These are phyloP conservation scores for Syrmaticus mikado DNA, from an alignment of 2,113 vertebrate genomes.

Conservation along the genomic window DNA sequence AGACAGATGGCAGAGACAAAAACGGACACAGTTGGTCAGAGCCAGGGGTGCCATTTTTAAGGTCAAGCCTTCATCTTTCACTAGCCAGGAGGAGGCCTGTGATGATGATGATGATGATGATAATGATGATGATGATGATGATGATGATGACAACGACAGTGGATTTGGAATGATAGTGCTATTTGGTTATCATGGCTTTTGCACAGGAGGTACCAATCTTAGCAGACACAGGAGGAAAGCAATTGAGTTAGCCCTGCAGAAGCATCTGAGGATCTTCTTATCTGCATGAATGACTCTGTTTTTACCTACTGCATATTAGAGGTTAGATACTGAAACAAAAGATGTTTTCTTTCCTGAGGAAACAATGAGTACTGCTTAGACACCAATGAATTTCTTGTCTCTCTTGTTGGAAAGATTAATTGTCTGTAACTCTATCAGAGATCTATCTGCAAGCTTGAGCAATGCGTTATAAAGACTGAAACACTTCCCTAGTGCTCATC, in stretches of 20 bases:
- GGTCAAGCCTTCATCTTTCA: conserved; percentile 48
- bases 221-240: conserved; percentile 54
- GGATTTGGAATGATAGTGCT: conserved; percentile 34
- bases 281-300: conserved; percentile 47
- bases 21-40: conserved; percentile 20
- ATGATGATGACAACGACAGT: conserved; percentile 56
- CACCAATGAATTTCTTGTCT: not conserved
- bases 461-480: not conserved
- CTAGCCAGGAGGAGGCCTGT: conserved; percentile 43
- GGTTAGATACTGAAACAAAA: not conserved
- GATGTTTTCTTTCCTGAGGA: not conserved
- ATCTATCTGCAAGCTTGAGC: not conserved
- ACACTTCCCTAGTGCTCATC: not conserved
- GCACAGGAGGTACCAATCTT: conserved; percentile 56
- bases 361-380: not conserved
- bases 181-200: conserved; percentile 57
- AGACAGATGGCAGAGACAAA: conserved; percentile 55
- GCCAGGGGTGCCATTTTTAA: conserved; percentile 61
- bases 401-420: not conserved
- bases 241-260: conserved; percentile 52
- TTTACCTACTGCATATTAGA: not conserved
- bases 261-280: conserved; percentile 52
- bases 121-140: conserved; percentile 29
- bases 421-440: rapidly evolving
- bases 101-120: conserved; percentile 59